Percentiles rank a stretch among this genome's conserved stretches.
Evolutionary conservation across 2,888 invertebrate species (phyloP).

Genomic region (Emmelina monodactyla): DNA sequence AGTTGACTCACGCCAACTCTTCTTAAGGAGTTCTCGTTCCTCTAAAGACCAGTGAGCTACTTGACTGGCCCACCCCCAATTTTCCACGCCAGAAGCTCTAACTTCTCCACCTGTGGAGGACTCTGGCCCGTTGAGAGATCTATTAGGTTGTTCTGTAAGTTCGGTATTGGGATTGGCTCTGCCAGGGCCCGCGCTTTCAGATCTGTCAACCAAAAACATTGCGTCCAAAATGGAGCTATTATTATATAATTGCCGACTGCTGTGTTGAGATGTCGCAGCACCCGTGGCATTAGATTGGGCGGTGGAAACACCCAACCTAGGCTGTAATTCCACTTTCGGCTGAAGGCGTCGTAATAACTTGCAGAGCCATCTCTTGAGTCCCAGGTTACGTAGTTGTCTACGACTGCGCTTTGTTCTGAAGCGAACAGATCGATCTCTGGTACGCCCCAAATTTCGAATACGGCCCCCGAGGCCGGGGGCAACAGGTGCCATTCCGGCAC

Average conservation of each 20-base stretch:
- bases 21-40: conserved; percentile 3
- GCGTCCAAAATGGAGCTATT: conserved; percentile 7
- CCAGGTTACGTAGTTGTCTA: conserved; percentile 12
- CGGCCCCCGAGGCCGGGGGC: not conserved
- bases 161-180: conserved; percentile 7
- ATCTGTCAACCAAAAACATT: conserved; percentile 2
- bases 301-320: conserved; percentile 18
- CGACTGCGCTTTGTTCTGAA: conserved; percentile 12
- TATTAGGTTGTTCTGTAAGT: conserved; percentile 10
- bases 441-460: conserved; percentile 8
- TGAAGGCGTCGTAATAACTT: conserved; percentile 14
- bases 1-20: conserved; percentile 14
- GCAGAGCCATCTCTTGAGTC: conserved; percentile 6
- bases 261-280: conserved; percentile 14
- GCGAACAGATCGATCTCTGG: conserved; percentile 16
- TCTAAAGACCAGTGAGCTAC: conserved; percentile 4
- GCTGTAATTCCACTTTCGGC: conserved; percentile 14
- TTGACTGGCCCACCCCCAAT: conserved; percentile 15
- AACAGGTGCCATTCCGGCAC: conserved; percentile 1
- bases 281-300: conserved; percentile 15
- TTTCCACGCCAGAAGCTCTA: conserved; percentile 15
- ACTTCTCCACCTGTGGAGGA: conserved; percentile 8
- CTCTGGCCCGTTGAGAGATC: conserved; percentile 12
- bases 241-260: conserved; percentile 14
- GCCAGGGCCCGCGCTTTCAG: not conserved